Base-by-base conservation (phyloP, 2,797 vertebrate species). In the Syndactyla subalaris region DNA sequence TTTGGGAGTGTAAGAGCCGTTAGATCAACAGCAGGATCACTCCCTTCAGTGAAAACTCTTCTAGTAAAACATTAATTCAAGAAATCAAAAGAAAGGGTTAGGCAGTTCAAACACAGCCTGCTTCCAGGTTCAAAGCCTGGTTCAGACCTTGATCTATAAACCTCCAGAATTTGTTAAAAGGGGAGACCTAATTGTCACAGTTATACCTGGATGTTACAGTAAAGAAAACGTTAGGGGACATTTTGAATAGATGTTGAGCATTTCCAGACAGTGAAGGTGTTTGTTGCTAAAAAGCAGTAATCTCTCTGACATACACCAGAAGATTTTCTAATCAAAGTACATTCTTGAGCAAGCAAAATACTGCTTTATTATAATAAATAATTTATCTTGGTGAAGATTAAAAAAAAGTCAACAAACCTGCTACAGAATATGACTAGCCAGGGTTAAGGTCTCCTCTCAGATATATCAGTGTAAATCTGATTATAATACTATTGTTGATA, bases 1-100 rank as follows among this genome's bases (percentile, higher is more conserved):
- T 82, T 43, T 76, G 49, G 34, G 67, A 85, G 22, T 26, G 22
- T 36, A 73, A 38, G n/a, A 81, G 55, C 15, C 75, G 39, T 74
- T 86, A 86, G 75, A 81, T 43, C 49, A 86, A 51, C 76, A 63
- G 38, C 30, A 79, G 66, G 17, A 88, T 57, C 0, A 0, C n/a
- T 59, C 63, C 66, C 32, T 74, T 71, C 80, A 77, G 26, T 82
- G 68, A 34, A 85, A 82, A 68, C 63, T 34, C 46, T 71, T 75
- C 66, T 51, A 63, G 70, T 97, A 89, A 96, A 97, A 96, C 63
- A 97, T 95, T 96, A 96, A 96, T 96, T 94, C 70, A 20, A 76
- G 74, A 92, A 95, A 95, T 87, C 70, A 73, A 94, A 87, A 41
- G 67, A 18, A 34, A 65, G 58, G 13, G 67, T 67, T 89, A 54